These are phyloP conservation scores for Sycophila sp. DNA, from an alignment of 1,140 invertebrate species.

Conservation along the genomic window DNA sequence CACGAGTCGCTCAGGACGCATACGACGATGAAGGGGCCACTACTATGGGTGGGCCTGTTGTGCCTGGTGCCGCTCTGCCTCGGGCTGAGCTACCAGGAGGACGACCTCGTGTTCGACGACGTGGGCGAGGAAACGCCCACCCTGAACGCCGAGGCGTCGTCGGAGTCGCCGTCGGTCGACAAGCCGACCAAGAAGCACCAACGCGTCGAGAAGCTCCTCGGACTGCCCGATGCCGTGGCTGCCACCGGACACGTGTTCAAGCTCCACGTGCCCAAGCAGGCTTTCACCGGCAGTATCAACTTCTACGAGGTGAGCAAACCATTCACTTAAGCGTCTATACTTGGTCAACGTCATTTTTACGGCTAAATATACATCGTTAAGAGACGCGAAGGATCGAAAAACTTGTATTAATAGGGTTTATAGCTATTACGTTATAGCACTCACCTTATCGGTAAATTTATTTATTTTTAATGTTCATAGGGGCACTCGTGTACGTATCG, in stretches of 20 bases:
- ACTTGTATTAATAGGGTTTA: no score
- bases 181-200: conserved; percentile 40
- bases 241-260: conserved; percentile 63
- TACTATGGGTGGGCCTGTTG: no score
- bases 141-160: conserved; percentile 30
- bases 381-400: no score
- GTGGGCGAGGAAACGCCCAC: conserved; percentile 51
- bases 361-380: no score
- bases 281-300: conserved; percentile 61
- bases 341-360: no score
- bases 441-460: no score
- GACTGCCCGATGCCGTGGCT: conserved; percentile 59
- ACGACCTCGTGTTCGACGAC: conserved; percentile 63
- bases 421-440: no score
- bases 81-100: conserved; percentile 50
- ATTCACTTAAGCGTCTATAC: no score
- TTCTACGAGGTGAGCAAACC: conserved; percentile 65
- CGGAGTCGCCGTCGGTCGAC: conserved; percentile 17
- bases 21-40: conserved; percentile 10
- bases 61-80: conserved; percentile 41
- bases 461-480: no score
- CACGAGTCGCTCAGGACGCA: conserved; percentile 20
- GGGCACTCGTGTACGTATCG: no score
- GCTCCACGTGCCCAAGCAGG: conserved; percentile 61
- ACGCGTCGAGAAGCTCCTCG: conserved; percentile 55